Evolutionary conservation across 2,888 invertebrate genomes (phyloP), one percentile per base, ranked within the genome.

Genomic region (Apeira syringaria): DNA sequence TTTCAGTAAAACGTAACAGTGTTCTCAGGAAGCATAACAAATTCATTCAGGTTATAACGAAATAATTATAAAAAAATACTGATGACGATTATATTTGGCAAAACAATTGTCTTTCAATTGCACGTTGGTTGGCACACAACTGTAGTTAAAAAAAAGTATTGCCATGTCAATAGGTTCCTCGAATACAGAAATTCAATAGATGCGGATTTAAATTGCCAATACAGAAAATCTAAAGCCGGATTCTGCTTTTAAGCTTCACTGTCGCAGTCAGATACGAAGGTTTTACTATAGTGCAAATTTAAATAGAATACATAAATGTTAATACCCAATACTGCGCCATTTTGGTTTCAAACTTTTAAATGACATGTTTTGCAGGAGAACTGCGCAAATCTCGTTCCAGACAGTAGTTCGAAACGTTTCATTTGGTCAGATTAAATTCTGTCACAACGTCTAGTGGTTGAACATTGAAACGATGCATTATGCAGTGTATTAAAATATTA

Each of bases 401-500:
- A n/a, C 36, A 43, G 53, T 55, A 61, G 58, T 55, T 62, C 63
- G 38, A 38, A 38, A 25, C 37, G 33, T 44, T 44, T 44, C 33
- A 44, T 60, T 61, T 54, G 58, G 34, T 47, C 34, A 68, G 64
- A 72, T 76, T 74, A 69, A 71, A 69, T 57, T 61, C 52, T 68
- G 71, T 72, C 70, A 70, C 63, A 58, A 59, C 64, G 66, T 71
- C 68, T 64, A 48, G 54, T 49, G 50, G 48, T 47, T 53, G 42
- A 58, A 55, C 68, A 64, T 55, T 68, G 67, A 73, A 72, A 71
- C 68, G 72, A 74, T 79, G 78, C 73, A 80, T 78, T 68, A 79
- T 80, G 72, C 77, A 75, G 60, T 63, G 72, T 75, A 79, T 81
- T 80, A 80, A 80, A 78, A 76, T 81, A 79, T 81, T 79, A 79